A percentile compares a stretch with the other conserved stretches of the same genome.
phyloP scores from a whole-genome alignment of 1,140 invertebrate genomes.

The Ladona fulva region DNA sequence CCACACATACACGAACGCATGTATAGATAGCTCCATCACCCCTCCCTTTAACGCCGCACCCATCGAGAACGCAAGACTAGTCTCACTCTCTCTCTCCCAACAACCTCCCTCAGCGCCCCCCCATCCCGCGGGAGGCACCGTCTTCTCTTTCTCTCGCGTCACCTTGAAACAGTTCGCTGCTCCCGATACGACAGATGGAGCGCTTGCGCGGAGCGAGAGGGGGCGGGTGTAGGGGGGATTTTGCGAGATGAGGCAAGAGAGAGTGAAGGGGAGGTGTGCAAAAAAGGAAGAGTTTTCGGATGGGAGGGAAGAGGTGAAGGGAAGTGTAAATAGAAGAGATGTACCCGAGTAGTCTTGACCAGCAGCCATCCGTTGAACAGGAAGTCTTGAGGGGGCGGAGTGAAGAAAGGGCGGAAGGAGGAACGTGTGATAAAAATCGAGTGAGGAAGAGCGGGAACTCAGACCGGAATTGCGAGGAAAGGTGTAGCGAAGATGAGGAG shows the following conservation, averaged over 20 bases:
- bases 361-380: too few relatives aligned
- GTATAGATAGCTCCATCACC: background rate
- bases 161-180: slow-evolving; percentile 7
- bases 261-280: background rate
- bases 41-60: background rate
- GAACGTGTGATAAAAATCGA: background rate
- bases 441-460: background rate
- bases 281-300: background rate
- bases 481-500: background rate
- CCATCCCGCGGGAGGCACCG: background rate
- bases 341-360: background rate
- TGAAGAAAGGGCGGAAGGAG: background rate
- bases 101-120: background rate
- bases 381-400: background rate
- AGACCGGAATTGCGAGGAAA: background rate
- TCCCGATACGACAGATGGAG: slow-evolving; percentile 2
- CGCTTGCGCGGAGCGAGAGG: background rate
- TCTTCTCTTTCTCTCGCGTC: background rate
- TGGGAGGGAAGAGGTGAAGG: background rate
- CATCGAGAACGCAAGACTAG: background rate
- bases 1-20: too few relatives aligned
- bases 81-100: background rate
- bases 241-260: background rate
- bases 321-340: background rate
- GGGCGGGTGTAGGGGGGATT: background rate